These are phyloP conservation scores for Threskiornis aethiopicus DNA, from an alignment of 2,797 vertebrate genomes.

Conservation along the genomic window DNA sequence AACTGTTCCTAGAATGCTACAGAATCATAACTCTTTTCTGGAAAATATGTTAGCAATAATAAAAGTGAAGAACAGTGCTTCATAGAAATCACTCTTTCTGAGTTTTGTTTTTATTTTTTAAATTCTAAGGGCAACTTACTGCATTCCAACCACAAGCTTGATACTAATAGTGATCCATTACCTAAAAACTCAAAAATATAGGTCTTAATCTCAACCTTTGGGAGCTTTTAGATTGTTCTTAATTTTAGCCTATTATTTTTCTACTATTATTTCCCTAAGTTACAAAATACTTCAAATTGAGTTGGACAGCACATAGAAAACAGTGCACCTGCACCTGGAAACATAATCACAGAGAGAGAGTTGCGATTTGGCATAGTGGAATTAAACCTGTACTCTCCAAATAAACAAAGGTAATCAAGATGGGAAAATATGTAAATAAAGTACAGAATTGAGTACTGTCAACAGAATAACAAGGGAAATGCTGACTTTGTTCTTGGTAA, in stretches of 20 bases:
- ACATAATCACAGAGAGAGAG: not conserved
- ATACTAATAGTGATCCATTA: not conserved
- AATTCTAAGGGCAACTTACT: not conserved
- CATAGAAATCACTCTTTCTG: not conserved
- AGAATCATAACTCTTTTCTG: not conserved
- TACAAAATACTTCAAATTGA: not conserved
- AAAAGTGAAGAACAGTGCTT: not conserved
- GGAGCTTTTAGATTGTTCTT: not conserved
- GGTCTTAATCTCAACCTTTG: not conserved
- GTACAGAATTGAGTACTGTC: not conserved
- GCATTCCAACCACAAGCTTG: not conserved
- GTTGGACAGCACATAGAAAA: not conserved
- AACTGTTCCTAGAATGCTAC: not conserved
- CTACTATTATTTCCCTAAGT: not conserved
- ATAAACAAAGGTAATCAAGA: slow-evolving; percentile 29
- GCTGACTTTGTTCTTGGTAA: not conserved
- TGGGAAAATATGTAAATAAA: not conserved
- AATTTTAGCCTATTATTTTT: not conserved
- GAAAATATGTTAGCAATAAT: not conserved
- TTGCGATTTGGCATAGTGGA: not conserved
- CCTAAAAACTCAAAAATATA: not conserved
- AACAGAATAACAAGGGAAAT: not conserved
- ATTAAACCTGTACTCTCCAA: not conserved
- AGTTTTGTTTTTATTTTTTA: not conserved
- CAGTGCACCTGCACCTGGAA: not conserved